phyloP scores from a whole-genome alignment of 1,140 invertebrate species.

The Aradophagus sp. region DNA sequence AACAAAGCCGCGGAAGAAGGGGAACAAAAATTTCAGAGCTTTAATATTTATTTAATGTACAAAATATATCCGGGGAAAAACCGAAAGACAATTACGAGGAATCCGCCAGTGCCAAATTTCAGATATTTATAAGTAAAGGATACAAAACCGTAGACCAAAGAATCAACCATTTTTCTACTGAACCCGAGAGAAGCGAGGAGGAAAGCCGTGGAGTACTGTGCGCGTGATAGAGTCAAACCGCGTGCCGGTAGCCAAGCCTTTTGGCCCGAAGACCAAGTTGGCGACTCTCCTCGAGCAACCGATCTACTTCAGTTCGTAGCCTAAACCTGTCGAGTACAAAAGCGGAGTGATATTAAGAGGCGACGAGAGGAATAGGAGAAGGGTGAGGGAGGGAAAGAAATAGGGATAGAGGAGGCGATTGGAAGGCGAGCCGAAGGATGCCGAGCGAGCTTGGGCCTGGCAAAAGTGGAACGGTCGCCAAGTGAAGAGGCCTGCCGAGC shows the following conservation, averaged over 20 bases:
- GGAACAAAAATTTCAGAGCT: too few species aligned
- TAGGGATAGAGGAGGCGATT: too few species aligned
- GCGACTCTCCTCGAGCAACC: slow-evolving; percentile 61
- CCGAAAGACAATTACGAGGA: slow-evolving; percentile 56
- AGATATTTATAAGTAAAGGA: slow-evolving; percentile 54
- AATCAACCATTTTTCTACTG: slow-evolving; percentile 75
- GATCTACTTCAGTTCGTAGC: slow-evolving; percentile 75
- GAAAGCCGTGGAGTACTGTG: slow-evolving; percentile 31
- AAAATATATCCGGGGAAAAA: slow-evolving; percentile 33
- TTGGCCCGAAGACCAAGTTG: slow-evolving; percentile 4
- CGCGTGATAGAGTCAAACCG: slow-evolving; percentile 44
- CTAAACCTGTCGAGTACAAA: slow-evolving; percentile 76
- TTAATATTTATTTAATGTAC: slow-evolving; percentile 74
- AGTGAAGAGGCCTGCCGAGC: too few species aligned
- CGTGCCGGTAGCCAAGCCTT: slow-evolving; percentile 24
- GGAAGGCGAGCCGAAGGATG: too few species aligned
- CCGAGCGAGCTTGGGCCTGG: neutral
- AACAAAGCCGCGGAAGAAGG: too few species aligned
- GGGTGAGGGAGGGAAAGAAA: too few species aligned
- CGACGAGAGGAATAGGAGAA: neutral
- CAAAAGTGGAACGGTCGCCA: neutral
- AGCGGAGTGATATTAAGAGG: slow-evolving; percentile 49
- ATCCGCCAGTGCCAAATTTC: slow-evolving; percentile 75
- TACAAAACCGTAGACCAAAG: slow-evolving; percentile 72
- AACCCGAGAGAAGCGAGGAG: slow-evolving; percentile 60